Base-by-base conservation (phyloP, 1,140 invertebrate genomes). In the Diabrotica virgifera region DNA sequence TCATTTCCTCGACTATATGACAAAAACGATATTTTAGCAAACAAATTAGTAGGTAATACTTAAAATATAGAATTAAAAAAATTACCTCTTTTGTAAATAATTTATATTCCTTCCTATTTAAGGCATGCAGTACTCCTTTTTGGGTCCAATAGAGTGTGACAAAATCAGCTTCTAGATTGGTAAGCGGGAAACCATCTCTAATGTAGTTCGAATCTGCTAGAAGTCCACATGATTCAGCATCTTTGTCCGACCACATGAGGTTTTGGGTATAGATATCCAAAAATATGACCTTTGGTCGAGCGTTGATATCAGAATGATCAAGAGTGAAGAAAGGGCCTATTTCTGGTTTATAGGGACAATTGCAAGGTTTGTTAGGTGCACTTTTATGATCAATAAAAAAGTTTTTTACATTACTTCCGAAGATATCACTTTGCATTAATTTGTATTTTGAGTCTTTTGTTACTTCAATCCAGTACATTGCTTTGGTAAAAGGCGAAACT, bases 391-490 rank as follows among this genome's bases (percentile, higher is more conserved):
- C 76, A 13, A 82, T 80, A 64, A 91, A 90, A 73, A 90, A 90
- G 3, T 78, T 80, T 71, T 80, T 74, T 6, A 86, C 77, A 54
- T 84, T 77, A 5, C 76, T 78, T 2, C 87, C 87, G 65, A 84
- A 80, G 0, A 84, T 73, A 65, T 85, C 80, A 5, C 84, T 84
- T 62, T 85, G 85, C 86, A 90, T 89, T 51, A 90, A 78, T 50
- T 81, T 80, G 12, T 84, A 84, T 56, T 79, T 79, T 56, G 84
- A 79, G 50, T 80, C 82, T 52, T 79, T 74, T 5, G 77, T 76
- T 53, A 82, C 76, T 79, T 89, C 86, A 65, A 91, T 86, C 90
- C 90, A 94, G 70, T 88, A 89, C 40, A 94, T 72, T 50, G 84
- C 84, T 70, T 89, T 92, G 36, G 83, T 83, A 66, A 88, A 85